Evolutionary conservation across 2,113 vertebrate species (phyloP).

Genomic region (Chaetorhynchus papuensis): DNA sequence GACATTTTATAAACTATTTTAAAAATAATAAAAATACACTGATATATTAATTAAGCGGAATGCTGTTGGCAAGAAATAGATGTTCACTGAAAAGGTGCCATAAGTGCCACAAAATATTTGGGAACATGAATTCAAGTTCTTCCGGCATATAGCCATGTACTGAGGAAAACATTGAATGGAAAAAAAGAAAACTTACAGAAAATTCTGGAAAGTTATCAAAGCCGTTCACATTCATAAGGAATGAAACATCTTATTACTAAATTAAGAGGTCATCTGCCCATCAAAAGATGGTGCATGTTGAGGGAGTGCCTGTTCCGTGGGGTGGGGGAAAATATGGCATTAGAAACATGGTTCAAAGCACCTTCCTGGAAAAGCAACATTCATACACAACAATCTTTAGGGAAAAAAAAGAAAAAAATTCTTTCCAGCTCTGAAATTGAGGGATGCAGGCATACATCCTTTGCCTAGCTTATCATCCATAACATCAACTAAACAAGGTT

Average conservation of each 20-base stretch:
- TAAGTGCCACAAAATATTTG: not conserved
- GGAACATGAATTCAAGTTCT: not conserved
- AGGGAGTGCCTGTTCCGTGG: accelerated
- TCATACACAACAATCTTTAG: not conserved
- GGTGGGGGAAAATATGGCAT: not conserved
- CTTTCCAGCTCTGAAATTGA: not conserved
- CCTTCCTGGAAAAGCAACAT: not conserved
- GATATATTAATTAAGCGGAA: not conserved
- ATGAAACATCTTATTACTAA: not conserved
- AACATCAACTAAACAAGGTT: not conserved
- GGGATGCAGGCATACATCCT: not conserved
- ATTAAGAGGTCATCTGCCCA: not conserved
- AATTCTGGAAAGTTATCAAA: not conserved
- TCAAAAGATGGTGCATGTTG: not conserved
- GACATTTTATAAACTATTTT: not conserved
- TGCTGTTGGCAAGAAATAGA: not conserved
- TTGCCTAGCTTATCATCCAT: not conserved
- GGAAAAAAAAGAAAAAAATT: not conserved
- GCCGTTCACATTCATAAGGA: not conserved
- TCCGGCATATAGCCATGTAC: not conserved
- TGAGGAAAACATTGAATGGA: not conserved
- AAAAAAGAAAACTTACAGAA: not conserved
- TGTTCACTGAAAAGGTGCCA: not conserved
- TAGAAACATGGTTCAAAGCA: not conserved
- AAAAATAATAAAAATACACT: not conserved